Evolutionary conservation across 2,888 invertebrate species (phyloP).

Genomic region (Euzophera pinguis): DNA sequence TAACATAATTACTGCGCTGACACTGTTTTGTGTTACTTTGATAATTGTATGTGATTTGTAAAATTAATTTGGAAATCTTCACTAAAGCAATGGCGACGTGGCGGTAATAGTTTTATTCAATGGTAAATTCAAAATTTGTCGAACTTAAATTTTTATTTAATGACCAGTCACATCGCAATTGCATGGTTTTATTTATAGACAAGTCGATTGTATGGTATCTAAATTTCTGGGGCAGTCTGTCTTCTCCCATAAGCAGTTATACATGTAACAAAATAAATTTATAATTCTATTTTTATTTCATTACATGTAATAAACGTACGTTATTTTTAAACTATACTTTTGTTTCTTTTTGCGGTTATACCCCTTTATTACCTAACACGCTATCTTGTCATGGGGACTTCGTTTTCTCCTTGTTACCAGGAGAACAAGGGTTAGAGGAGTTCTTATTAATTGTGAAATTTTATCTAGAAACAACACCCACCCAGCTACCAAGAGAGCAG

Average conservation of each 20-base stretch:
- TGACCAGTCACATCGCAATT: slow-evolving; percentile 34
- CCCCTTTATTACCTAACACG: too few species aligned
- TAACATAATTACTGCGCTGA: background rate
- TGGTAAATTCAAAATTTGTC: slow-evolving; percentile 15
- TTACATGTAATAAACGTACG: slow-evolving; percentile 79
- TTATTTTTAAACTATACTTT: slow-evolving; percentile 73
- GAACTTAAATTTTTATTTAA: slow-evolving; percentile 17
- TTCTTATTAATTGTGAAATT: too few species aligned
- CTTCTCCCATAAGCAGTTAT: slow-evolving; percentile 35
- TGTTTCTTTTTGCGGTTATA: slow-evolving; percentile 43
- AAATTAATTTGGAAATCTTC: slow-evolving; percentile 40
- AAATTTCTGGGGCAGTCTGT: slow-evolving; percentile 33
- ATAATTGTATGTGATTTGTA: background rate
- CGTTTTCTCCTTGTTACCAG: too few species aligned
- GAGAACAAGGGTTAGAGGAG: too few species aligned
- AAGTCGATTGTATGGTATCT: slow-evolving; percentile 27
- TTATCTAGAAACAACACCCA: too few species aligned
- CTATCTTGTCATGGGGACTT: too few species aligned
- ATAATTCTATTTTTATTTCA: slow-evolving; percentile 75
- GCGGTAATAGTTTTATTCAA: slow-evolving; percentile 15
- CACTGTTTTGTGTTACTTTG: slow-evolving; percentile 6
- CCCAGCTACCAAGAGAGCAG: too few species aligned
- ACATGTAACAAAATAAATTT: slow-evolving; percentile 68
- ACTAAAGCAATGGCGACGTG: slow-evolving; percentile 41
- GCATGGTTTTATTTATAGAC: slow-evolving; percentile 29